Conservation (phyloP, 2,888 invertebrate genomes). For the Diadromus collaris region DNA sequence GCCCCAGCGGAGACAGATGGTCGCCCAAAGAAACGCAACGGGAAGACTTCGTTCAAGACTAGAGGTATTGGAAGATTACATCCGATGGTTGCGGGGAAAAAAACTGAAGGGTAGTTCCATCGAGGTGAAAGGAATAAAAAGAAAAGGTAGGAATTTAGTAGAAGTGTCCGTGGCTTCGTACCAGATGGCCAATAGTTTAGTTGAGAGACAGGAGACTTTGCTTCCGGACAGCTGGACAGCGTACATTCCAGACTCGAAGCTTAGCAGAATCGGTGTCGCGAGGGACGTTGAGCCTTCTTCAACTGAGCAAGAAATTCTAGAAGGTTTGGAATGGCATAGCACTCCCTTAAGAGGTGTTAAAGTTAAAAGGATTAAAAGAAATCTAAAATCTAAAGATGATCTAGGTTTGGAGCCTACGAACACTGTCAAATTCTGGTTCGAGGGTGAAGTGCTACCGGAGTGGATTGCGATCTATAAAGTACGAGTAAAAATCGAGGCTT, state of each 20-base stretch:
- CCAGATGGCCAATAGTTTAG: neutral
- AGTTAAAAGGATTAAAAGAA: constrained; percentile 4
- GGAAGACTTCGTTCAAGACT: neutral
- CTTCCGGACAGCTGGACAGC: constrained; percentile 8
- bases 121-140: neutral
- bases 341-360: neutral
- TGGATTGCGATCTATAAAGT: neutral
- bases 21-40: neutral
- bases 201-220: neutral
- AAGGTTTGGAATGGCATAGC: constrained; percentile 16
- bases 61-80: neutral
- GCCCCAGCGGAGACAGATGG: neutral
- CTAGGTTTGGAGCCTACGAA: neutral
- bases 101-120: neutral
- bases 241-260: constrained; percentile 26
- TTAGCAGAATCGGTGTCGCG: neutral
- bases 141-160: constrained; percentile 16
- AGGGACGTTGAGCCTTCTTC: constrained; percentile 8
- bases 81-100: constrained; percentile 5
- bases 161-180: neutral
- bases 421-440: neutral
- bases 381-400: neutral
- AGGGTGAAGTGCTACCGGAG: neutral
- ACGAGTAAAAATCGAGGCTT: neutral
- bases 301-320: constrained; percentile 2